Evolutionary conservation across 2,113 vertebrate species (phyloP).

Genomic region (Ariopsis seemanni): DNA sequence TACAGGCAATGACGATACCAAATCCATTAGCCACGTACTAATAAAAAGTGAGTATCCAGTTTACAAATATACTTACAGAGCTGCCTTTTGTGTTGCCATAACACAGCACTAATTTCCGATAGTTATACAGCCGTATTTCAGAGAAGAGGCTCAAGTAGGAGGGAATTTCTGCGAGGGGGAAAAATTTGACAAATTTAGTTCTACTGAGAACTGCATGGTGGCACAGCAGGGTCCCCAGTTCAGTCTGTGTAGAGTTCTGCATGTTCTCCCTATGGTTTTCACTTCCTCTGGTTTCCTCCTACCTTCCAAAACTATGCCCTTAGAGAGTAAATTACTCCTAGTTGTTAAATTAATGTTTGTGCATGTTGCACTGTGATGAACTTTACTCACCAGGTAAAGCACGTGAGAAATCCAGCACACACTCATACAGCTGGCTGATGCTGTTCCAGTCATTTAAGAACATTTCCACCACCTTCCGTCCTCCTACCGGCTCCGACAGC

Average conservation of each 20-base stretch:
- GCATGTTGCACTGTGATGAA: too few species aligned
- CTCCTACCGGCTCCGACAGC: conserved; percentile 93
- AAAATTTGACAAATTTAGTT: not conserved
- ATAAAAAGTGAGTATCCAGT: not conserved
- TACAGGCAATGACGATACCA: not conserved
- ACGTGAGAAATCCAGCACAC: conserved; percentile 92
- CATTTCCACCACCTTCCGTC: conserved; percentile 96
- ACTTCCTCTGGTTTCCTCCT: not conserved
- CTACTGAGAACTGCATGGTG: not conserved
- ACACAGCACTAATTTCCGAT: conserved; percentile 94
- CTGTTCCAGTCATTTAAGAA: conserved; percentile 98
- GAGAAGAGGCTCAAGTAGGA: conserved; percentile 90
- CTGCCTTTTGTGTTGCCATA: conserved; percentile 96
- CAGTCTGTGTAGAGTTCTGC: not conserved
- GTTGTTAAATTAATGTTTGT: not conserved
- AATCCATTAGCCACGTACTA: not conserved
- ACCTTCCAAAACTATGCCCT: not conserved
- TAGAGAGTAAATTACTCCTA: not conserved
- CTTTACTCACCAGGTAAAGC: conserved; percentile 81
- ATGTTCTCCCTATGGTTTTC: not conserved
- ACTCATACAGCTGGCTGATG: conserved; percentile 93
- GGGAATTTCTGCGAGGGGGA: conserved; percentile 82
- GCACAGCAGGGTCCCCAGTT: not conserved
- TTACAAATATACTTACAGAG: conserved; percentile 76
- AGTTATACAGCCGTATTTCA: conserved; percentile 96